Base-by-base conservation (phyloP, 1,140 invertebrate genomes). In the Ditylenchus dipsaci region DNA sequence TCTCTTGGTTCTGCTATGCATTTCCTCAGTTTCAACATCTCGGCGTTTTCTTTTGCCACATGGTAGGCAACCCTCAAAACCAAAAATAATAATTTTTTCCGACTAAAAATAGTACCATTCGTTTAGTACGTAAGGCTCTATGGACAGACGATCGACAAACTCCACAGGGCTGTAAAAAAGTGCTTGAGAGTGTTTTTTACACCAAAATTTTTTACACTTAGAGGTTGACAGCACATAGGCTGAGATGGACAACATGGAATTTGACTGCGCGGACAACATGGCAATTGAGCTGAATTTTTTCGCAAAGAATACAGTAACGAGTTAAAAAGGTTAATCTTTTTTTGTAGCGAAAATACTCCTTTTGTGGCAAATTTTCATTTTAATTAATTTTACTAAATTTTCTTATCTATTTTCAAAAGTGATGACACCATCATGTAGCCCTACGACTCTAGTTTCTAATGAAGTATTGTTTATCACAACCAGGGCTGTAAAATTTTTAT, bases 241-340 rank as follows among this genome's bases (percentile, higher is more conserved):
- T 69, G 68, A 19, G 23, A 1, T 3, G 68, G 69, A 73, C 68
- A 69, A 30, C 68, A 69, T 23, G 59, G 66, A 30, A 69, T 70
- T 45, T 71, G 23, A 15, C 74, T 69, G 17, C 27, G 26, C 9
- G 68, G 68, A 43, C 68, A 69, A 45, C 68, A 69, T 1, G 68
- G 68, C 68, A 69, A 63, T 63, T 69, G 68, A 29, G 68, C 68
- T 69, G 61, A n/a, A n/a, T n/a, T n/a, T n/a, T n/a, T n/a, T n/a
- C n/a, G n/a, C n/a, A n/a, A n/a, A n/a, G n/a, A n/a, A n/a, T n/a
- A n/a, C n/a, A n/a, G n/a, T n/a, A n/a, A n/a, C n/a, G n/a, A n/a
- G n/a, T n/a, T 13, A 61, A 61, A 61, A 53, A 53, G n/a, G 3
- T 11, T 5, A 5, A 38, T 38, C 3, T 5, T 38, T 38, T 38